Evolutionary conservation across 2,888 invertebrate genomes (phyloP).

Genomic region (Heteromyza rotundicornis): DNA sequence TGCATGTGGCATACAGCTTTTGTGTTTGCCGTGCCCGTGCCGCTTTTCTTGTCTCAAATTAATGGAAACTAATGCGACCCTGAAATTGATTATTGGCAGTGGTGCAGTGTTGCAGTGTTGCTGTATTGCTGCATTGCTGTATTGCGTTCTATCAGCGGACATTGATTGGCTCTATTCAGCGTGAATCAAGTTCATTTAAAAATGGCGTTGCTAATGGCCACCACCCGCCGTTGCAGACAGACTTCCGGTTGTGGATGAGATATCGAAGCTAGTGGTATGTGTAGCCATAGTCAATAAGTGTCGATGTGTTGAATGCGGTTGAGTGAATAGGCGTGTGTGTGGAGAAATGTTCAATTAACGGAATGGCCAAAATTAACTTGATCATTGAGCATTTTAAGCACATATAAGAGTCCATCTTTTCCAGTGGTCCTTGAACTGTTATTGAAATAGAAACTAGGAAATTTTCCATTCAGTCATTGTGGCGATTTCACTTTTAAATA

Average conservation of each 20-base stretch:
- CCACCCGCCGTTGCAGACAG: constrained; percentile 11
- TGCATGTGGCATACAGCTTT: neutral
- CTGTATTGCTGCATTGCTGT: no score
- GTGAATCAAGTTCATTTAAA: neutral
- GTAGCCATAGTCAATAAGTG: constrained; percentile 13
- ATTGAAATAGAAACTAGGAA: no score
- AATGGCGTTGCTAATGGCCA: constrained; percentile 2
- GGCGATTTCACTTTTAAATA: no score
- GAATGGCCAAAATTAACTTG: no score
- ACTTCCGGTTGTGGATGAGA: neutral
- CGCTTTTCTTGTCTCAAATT: constrained; percentile 38
- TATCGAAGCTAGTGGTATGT: neutral
- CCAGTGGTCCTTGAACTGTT: no score
- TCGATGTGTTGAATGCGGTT: constrained; percentile 14
- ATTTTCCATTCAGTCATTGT: no score
- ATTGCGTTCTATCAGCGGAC: neutral
- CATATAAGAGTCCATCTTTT: no score
- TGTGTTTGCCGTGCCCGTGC: neutral
- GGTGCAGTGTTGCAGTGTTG: neutral
- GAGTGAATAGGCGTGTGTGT: no score
- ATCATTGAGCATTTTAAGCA: no score
- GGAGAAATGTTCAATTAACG: no score
- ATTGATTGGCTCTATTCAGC: neutral
- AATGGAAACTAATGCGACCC: constrained; percentile 55
- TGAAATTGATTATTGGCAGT: constrained; percentile 52